Conservation (phyloP, 2,113 vertebrate genomes). For the Amazona vittata region DNA sequence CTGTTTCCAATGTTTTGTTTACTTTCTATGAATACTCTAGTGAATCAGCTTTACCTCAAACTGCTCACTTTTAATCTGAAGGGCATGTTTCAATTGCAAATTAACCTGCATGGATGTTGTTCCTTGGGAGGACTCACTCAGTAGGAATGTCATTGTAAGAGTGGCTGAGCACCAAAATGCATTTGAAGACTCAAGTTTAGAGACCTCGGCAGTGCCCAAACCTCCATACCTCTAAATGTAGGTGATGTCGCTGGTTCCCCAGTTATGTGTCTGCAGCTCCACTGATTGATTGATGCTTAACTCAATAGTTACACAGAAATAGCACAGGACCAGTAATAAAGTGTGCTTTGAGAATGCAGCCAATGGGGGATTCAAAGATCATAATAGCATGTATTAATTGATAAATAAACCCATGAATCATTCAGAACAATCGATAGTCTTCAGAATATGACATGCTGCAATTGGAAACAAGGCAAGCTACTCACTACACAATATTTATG, state of each 20-base stretch:
- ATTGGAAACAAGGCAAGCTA: not conserved
- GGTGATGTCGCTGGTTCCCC: not conserved
- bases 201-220: not conserved
- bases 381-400: not conserved
- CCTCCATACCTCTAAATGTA: not conserved
- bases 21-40: not conserved
- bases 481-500: constrained; percentile 37
- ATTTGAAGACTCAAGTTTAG: not conserved
- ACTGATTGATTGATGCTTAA: not conserved
- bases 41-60: not conserved
- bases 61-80: not conserved
- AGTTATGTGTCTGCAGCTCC: not conserved
- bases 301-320: not conserved
- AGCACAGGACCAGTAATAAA: not conserved
- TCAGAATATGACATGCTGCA: constrained; percentile 11
- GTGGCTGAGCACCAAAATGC: not conserved
- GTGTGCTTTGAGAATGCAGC: accelerated
- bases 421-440: not conserved
- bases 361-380: not conserved
- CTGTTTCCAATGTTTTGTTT: not conserved
- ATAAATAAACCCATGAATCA: not conserved
- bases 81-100: not conserved
- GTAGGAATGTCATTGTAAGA: not conserved
- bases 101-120: not conserved
- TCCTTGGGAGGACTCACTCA: not conserved